Conservation (phyloP, 2,797 vertebrate species). For the Aphelocoma californica region DNA sequence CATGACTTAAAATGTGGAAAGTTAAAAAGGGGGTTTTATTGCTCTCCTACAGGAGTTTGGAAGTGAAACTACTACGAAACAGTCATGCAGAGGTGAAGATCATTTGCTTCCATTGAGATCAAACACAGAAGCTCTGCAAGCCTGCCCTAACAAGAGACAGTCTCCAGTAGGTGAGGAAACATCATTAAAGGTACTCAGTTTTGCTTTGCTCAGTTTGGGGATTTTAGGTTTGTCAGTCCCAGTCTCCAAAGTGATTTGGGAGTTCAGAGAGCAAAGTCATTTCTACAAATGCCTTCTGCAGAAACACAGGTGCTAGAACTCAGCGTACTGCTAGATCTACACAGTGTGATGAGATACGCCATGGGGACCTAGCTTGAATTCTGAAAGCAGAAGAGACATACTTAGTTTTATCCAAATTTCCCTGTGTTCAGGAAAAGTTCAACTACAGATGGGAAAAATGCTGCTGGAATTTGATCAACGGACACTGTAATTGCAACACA, state of each 20-base stretch:
- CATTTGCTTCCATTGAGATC: neutral
- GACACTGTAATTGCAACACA: neutral
- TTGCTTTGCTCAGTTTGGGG: neutral
- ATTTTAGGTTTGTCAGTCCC: neutral
- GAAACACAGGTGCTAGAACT: neutral
- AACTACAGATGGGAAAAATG: neutral
- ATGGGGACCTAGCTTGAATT: neutral
- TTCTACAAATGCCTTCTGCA: neutral
- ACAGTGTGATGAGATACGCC: neutral
- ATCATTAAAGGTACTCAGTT: neutral
- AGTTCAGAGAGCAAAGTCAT: neutral
- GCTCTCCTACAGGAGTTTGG: neutral
- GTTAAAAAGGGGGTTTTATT: neutral
- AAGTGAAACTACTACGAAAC: neutral
- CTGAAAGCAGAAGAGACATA: neutral
- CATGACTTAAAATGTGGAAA: neutral
- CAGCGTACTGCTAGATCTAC: rapidly evolving
- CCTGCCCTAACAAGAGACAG: neutral
- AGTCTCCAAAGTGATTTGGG: neutral
- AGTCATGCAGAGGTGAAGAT: rapidly evolving
- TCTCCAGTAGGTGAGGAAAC: neutral
- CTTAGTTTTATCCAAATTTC: neutral
- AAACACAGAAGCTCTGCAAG: neutral
- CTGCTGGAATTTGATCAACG: neutral
- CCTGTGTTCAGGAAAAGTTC: neutral